These are phyloP conservation scores for Drosophila suboccidentalis DNA, from an alignment of 2,888 invertebrate species.

Conservation along the genomic window DNA sequence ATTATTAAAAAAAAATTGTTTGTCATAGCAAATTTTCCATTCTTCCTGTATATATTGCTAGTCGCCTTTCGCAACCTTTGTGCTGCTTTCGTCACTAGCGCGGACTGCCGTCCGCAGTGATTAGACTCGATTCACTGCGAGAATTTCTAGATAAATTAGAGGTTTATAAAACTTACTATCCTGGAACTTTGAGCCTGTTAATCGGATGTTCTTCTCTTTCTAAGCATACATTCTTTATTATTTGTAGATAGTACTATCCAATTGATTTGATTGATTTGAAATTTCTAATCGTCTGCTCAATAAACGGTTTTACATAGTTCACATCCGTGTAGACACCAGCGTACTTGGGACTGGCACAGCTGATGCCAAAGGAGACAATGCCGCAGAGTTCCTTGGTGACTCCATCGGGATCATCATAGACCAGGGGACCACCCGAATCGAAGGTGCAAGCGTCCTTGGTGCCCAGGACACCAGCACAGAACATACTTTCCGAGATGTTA, in stretches of 20 bases:
- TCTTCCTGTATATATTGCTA: too few species aligned
- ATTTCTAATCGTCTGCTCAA: slow-evolving; percentile 15
- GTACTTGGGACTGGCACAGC: slow-evolving; percentile 86
- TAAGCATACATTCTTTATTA: not conserved
- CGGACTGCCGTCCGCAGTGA: too few species aligned
- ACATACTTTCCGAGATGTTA: slow-evolving; percentile 57
- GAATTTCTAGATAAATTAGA: too few species aligned
- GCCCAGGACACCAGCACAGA: slow-evolving; percentile 66
- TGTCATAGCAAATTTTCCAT: too few species aligned
- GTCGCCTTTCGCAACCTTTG: too few species aligned
- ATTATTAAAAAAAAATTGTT: too few species aligned
- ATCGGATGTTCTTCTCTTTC: too few species aligned
- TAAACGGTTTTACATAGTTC: slow-evolving; percentile 60
- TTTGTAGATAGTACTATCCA: too few species aligned
- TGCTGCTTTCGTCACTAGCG: too few species aligned
- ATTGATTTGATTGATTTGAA: not conserved
- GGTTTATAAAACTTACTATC: too few species aligned
- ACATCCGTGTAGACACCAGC: slow-evolving; percentile 93
- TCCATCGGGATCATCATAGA: not conserved
- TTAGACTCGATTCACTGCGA: too few species aligned
- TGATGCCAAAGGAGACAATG: slow-evolving; percentile 88
- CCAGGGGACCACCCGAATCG: slow-evolving; percentile 82
- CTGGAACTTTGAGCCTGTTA: too few species aligned
- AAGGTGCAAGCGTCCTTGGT: slow-evolving; percentile 73
- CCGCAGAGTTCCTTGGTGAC: slow-evolving; percentile 86